These are phyloP conservation scores for Lithophane ornitopus DNA, from an alignment of 2,888 invertebrate genomes.

Conservation along the genomic window DNA sequence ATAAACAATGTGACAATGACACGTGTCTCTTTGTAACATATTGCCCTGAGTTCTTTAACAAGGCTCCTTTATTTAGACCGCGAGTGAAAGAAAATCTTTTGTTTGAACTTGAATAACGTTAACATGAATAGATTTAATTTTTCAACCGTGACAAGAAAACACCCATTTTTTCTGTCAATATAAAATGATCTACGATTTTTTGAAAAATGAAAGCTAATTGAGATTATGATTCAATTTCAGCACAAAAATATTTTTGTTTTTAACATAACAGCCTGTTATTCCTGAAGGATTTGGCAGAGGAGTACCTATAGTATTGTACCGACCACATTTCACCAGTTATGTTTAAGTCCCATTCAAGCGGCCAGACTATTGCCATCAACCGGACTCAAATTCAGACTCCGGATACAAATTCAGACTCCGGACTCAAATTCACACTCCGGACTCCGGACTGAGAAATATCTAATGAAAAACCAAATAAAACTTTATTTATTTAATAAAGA, in stretches of 20 bases:
- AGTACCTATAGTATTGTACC: too few species aligned
- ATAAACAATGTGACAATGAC: slow-evolving; percentile 62
- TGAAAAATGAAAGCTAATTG: not conserved
- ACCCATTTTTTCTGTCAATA: not conserved
- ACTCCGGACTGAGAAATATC: too few species aligned
- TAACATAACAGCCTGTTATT: not conserved
- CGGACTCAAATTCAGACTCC: too few species aligned
- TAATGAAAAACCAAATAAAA: too few species aligned
- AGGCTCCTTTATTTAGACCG: slow-evolving; percentile 27
- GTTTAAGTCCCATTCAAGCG: too few species aligned
- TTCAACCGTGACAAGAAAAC: not conserved
- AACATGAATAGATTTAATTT: not conserved
- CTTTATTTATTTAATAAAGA: too few species aligned
- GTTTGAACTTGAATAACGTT: not conserved
- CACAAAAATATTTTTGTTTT: not conserved
- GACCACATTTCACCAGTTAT: too few species aligned
- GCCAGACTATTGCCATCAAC: too few species aligned
- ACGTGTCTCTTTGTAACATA: slow-evolving; percentile 41
- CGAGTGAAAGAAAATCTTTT: slow-evolving; percentile 16
- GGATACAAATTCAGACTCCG: too few species aligned
- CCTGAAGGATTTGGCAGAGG: too few species aligned
- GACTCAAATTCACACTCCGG: too few species aligned
- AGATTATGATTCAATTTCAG: not conserved
- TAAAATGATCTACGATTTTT: not conserved
- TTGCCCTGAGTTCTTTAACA: slow-evolving; percentile 22